Base-by-base conservation (phyloP, 37 sponge, comb jelly and placozoan species). In the Ephydatia muelleri region DNA sequence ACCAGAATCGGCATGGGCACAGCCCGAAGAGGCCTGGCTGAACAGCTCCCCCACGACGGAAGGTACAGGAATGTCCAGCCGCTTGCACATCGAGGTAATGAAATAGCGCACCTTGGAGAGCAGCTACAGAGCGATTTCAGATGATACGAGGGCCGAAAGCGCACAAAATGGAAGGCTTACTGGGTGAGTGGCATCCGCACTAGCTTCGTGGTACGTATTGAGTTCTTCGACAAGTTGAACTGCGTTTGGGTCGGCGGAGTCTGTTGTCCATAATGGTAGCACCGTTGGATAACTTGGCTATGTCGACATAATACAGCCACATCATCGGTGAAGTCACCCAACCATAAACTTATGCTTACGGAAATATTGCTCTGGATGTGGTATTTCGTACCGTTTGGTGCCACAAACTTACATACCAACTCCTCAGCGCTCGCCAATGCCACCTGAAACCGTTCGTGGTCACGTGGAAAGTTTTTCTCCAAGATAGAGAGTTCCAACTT, bases 221-320 rank as follows among this genome's bases (percentile, higher is more conserved):
- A 94, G 88, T 43, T 94, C 91, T 30, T 87, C 91, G 29, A 94
- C 34, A 27, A 94, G 75, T 25, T 79, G 73, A 12, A 73, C 36
- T 14, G 90, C 70, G 38, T 79, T 49, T 14, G 90, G 84, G 30
- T 87, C 85, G 47, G 77, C 77, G 0, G 70, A 37, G 14, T 94
- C 94, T 16, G 94, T 84, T 29, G 71, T 76, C 94, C 94, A 94
- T 30, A 94, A 68, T 25, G 94, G 94, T 74, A 94, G 65, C 25
- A 94, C 91, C 28, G 76, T 79, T 12, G 94, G 94, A 64, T 94
- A 94, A 64, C 68, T 90, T 22, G 91, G 88, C 94, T 94, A 70
- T 21, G 40, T 28, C 37, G 19, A 40, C 3, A n/a, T n/a, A n/a
- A n/a, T n/a, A n/a, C n/a, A n/a, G n/a, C n/a, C n/a, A n/a, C n/a